phyloP scores from a whole-genome alignment of 1,140 invertebrate species.

The Stegodyphus mimosarum region DNA sequence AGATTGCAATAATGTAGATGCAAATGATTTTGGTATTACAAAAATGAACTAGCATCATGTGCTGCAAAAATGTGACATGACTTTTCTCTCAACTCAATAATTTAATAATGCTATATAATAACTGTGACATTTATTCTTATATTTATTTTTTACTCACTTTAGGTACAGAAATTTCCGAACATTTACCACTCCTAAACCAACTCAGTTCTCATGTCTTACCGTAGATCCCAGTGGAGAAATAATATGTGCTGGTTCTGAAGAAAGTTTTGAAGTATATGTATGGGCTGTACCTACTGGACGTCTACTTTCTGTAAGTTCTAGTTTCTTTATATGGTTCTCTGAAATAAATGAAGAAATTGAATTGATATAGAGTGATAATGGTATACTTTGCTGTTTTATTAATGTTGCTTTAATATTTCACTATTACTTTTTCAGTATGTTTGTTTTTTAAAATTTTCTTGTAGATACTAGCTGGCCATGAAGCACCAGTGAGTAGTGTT shows the following conservation, averaged over 20 bases:
- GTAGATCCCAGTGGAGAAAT: conserved; percentile 90
- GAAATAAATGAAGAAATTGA: not conserved
- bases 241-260: conserved; percentile 91
- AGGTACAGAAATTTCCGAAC: conserved; percentile 97
- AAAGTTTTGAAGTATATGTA: conserved; percentile 93
- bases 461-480: conserved; percentile 87
- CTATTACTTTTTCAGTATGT: not conserved
- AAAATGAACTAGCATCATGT: no score
- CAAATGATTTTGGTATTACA: no score
- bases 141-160: not conserved
- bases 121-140: no score
- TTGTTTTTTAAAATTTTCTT: conserved; percentile 61
- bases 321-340: not conserved
- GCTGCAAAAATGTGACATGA: no score
- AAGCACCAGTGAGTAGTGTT: conserved; percentile 87
- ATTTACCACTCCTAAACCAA: conserved; percentile 87
- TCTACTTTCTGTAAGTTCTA: conserved; percentile 80
- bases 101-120: no score
- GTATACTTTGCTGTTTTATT: not conserved
- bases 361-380: not conserved
- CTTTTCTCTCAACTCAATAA: no score
- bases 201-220: conserved; percentile 92
- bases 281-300: conserved; percentile 94
- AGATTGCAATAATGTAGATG: no score
- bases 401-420: not conserved